Percentiles rank a stretch among this genome's conserved stretches.
phyloP scores from a whole-genome alignment of 2,113 vertebrate genomes.

The Oryctolagus cuniculus region DNA sequence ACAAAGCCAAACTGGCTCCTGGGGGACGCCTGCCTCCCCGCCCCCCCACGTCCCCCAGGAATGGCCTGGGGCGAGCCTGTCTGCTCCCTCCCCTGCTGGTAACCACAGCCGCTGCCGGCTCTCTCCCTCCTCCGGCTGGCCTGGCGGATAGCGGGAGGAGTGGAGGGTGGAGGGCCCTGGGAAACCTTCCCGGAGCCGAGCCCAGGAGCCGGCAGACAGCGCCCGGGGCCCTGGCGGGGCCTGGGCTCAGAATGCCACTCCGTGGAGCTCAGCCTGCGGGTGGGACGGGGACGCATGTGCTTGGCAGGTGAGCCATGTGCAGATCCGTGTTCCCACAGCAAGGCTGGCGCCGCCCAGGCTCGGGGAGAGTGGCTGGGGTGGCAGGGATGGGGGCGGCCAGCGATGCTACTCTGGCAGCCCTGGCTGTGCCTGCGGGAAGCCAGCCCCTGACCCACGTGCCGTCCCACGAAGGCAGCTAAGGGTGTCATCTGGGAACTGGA shows the following conservation, averaged over 20 bases:
- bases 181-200: conserved; percentile 15
- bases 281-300: background rate
- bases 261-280: background rate
- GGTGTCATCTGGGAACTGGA: background rate
- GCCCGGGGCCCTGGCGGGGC: conserved; percentile 59
- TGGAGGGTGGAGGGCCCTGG: conserved; percentile 26
- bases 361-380: too few relatives aligned
- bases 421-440: background rate
- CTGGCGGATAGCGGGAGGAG: background rate
- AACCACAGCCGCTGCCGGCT: conserved; percentile 76
- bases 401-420: background rate
- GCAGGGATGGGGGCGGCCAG: background rate
- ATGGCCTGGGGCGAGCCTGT: conserved; percentile 69
- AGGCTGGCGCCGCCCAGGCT: background rate
- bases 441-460: background rate
- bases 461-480: background rate
- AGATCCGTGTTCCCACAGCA: fast-evolving
- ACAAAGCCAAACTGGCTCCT: conserved; percentile 63
- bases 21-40: background rate
- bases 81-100: background rate
- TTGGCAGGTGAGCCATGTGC: background rate
- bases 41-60: background rate
- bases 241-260: background rate
- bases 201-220: conserved; percentile 29
- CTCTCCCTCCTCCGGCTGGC: background rate